Evolutionary conservation across 2,888 invertebrate genomes (phyloP).

Genomic region (Cataglyphis altisquamis): DNA sequence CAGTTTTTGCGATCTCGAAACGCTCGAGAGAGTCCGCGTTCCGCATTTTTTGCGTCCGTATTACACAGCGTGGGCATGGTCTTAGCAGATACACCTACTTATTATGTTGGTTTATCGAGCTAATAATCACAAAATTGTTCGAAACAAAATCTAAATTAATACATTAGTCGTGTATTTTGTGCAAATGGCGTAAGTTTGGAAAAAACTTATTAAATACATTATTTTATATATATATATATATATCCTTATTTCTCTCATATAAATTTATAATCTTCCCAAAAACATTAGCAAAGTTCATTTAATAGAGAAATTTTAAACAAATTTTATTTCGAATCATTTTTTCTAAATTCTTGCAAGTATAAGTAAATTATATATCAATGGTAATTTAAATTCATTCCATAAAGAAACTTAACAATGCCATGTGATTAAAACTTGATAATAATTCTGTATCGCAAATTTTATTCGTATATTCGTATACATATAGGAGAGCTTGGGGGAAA

Average conservation of each 20-base stretch:
- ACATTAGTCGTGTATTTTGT: neutral
- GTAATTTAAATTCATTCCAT: neutral
- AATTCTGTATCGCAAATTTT: neutral
- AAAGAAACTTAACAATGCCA: neutral
- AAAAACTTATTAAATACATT: neutral
- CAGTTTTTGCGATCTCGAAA: slow-evolving; percentile 52
- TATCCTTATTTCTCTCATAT: neutral
- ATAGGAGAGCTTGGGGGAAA: neutral
- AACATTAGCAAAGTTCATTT: neutral
- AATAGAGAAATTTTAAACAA: neutral
- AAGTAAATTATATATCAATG: neutral
- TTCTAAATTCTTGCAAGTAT: neutral
- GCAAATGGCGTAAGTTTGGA: neutral
- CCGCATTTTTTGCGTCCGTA: slow-evolving; percentile 27
- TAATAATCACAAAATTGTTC: slow-evolving; percentile 3
- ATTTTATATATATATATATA: neutral
- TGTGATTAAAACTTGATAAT: neutral
- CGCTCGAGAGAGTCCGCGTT: slow-evolving; percentile 38
- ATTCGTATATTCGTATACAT: neutral
- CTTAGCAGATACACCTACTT: neutral
- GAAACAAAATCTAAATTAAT: slow-evolving; percentile 38
- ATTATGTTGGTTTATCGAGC: neutral
- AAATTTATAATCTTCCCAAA: neutral
- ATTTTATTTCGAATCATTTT: neutral
- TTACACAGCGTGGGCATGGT: neutral